Conservation (phyloP, 2,888 invertebrate genomes). For the Piscicola geometra region DNA sequence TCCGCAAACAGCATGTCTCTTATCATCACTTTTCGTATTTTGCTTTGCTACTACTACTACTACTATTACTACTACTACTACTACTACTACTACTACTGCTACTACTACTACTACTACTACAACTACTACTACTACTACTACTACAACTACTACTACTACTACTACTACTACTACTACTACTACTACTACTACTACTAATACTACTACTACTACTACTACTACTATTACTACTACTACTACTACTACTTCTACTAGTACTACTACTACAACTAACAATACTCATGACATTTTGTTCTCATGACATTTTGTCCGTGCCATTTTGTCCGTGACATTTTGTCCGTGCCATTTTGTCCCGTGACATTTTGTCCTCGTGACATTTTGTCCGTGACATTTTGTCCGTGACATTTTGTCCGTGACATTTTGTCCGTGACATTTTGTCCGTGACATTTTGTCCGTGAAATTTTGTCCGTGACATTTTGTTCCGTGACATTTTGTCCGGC, state of each 20-base stretch:
- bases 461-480: too few relatives aligned
- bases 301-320: too few relatives aligned
- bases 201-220: slow-evolving; percentile 11
- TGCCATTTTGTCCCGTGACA: too few relatives aligned
- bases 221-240: slow-evolving; percentile 10
- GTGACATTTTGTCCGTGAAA: too few relatives aligned
- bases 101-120: slow-evolving; percentile 40
- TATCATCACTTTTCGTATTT: not conserved
- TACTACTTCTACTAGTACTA: not conserved
- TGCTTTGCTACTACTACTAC: slow-evolving; percentile 38
- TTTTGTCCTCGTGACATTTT: too few relatives aligned
- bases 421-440: too few relatives aligned
- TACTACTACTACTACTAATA: not conserved
- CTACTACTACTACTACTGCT: slow-evolving; percentile 40
- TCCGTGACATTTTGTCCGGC: too few relatives aligned
- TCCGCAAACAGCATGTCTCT: too few relatives aligned
- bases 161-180: slow-evolving; percentile 35
- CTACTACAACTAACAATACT: slow-evolving; percentile 4
- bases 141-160: slow-evolving; percentile 30
- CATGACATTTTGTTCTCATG: too few relatives aligned
- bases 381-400: too few relatives aligned
- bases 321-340: too few relatives aligned
- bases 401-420: too few relatives aligned
- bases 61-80: slow-evolving; percentile 39
- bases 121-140: slow-evolving; percentile 33